phyloP scores from a whole-genome alignment of 2,113 vertebrate species.

The Prunella himalayana region DNA sequence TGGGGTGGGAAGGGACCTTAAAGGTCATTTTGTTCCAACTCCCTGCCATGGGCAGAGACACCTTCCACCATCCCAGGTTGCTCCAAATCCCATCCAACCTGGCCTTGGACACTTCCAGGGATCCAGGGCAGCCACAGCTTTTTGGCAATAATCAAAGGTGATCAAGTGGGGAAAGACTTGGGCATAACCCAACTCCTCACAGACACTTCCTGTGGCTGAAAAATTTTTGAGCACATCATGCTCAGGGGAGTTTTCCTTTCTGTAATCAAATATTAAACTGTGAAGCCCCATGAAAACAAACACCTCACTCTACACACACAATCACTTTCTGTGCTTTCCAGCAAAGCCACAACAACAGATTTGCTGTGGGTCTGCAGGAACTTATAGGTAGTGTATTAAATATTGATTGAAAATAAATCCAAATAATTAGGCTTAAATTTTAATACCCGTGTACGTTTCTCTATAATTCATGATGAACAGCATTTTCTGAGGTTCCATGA shows the following conservation, averaged over 20 bases:
- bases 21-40: neutral
- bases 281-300: neutral
- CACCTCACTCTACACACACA: neutral
- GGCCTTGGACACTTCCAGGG: neutral
- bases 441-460: neutral
- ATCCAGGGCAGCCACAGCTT: neutral
- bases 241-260: neutral
- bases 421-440: constrained; percentile 24
- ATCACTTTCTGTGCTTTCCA: neutral
- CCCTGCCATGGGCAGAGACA: neutral
- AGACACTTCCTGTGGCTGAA: neutral
- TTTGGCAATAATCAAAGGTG: neutral
- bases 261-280: neutral
- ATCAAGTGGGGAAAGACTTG: neutral
- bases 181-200: neutral
- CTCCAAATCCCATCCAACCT: neutral
- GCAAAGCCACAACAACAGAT: neutral
- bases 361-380: neutral
- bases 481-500: neutral
- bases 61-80: neutral
- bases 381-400: neutral
- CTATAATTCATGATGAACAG: neutral
- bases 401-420: constrained; percentile 46
- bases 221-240: fast-evolving
- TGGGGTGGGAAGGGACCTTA: neutral